Base-by-base conservation (phyloP, 2,797 vertebrate genomes). In the Sebastes glaucus region DNA sequence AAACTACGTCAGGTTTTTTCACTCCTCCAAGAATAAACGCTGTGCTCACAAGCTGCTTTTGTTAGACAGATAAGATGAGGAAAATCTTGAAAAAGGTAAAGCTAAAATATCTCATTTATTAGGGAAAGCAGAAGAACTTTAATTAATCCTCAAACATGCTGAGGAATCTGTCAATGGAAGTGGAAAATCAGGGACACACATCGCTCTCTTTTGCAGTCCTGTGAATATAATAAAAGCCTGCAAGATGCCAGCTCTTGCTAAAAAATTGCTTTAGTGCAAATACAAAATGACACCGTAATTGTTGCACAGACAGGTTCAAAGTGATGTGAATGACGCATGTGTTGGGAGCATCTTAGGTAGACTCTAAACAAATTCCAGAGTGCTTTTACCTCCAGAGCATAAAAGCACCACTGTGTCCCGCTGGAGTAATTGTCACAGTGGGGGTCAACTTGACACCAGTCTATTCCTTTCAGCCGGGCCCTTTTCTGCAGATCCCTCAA, bases 21-120 rank as follows among this genome's bases (percentile, higher is more conserved):
- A 92, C 94, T 95, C 94, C 87, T 95, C 91, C 49, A 88, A 87
- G 84, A 93, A 94, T 92, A 94, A 93, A 87, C 63, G 60, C 83
- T 76, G 71, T 68, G 76, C 85, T 87, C 82, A 83, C 83, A 78
- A 85, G 78, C 81, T 87, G 86, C 84, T 80, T 67, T 88, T 88
- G 80, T 82, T 81, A 64, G 70, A 86, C 56, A 16, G 78, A 85
- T 72, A 35, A 60, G 13, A 61, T 46, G 62, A 56, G 71, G 74
- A 76, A 49, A 76, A 52, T 61, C 35, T 53, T 60, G 60, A 63
- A 49, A 77, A 62, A 61, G 28, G 28, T 60, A 46, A 71, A 49
- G n/a, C 73, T 52, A 8, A 70, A 22, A 83, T 14, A 52, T 80
- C 9, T 52, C 0, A 46, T 20, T 71, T 79, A 22, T 67, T 11